phyloP scores from a whole-genome alignment of 2,113 vertebrate species.

The Phoenicopterus ruber region DNA sequence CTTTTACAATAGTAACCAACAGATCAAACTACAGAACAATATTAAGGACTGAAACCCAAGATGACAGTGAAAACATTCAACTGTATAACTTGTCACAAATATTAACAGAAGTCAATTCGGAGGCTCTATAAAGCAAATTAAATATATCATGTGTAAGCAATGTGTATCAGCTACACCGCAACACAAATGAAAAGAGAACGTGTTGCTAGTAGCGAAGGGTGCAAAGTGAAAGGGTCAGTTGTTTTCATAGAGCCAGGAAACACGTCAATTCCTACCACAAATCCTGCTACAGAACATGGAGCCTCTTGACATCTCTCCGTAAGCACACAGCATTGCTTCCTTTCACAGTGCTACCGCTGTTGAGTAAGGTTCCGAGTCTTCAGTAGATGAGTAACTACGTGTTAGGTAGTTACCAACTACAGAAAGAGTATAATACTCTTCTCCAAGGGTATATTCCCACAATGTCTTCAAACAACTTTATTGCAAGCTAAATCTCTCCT shows the following conservation, averaged over 20 bases:
- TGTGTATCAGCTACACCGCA: not conserved
- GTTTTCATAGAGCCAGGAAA: not conserved
- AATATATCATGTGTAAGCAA: not conserved
- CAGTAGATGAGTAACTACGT: not conserved
- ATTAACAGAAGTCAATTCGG: not conserved
- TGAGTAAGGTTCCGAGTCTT: not conserved
- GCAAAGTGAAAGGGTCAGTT: not conserved
- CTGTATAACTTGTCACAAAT: not conserved
- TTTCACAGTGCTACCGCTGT: not conserved
- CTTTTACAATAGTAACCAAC: not conserved
- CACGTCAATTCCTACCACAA: not conserved
- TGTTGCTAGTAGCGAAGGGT: not conserved
- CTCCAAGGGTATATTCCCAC: not conserved
- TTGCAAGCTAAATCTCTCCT: not conserved
- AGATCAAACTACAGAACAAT: not conserved
- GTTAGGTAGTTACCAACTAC: not conserved
- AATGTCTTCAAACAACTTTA: not conserved
- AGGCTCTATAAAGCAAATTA: not conserved
- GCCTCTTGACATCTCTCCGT: not conserved
- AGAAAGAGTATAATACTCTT: not conserved
- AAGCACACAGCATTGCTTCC: not conserved
- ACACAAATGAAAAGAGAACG: too few relatives aligned
- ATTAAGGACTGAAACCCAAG: not conserved
- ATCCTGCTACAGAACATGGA: rapidly evolving
- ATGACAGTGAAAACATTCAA: not conserved